A percentile compares a stretch with the other conserved stretches of the same genome.
Conservation (phyloP, 2,113 vertebrate genomes). For the Tricholaema leucomelas region DNA sequence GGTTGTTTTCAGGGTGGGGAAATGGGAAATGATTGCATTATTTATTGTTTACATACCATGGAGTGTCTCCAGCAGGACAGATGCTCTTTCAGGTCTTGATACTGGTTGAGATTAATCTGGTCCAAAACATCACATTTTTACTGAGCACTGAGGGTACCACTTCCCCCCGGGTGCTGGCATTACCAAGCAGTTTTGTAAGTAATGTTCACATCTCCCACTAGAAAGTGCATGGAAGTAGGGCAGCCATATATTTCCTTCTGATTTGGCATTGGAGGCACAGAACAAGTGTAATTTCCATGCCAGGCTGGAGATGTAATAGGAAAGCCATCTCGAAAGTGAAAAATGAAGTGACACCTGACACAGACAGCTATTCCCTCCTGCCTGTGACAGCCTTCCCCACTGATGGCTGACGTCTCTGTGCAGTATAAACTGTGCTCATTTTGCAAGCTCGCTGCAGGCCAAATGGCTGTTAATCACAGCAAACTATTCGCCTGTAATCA, state of each 20-base stretch:
- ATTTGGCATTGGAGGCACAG: neutral
- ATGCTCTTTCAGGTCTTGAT: neutral
- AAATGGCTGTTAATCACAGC: neutral
- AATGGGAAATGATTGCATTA: neutral
- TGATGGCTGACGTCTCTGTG: neutral
- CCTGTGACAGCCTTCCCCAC: neutral
- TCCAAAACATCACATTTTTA: neutral
- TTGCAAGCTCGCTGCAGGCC: neutral
- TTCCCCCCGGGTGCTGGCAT: neutral
- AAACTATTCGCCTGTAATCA: neutral
- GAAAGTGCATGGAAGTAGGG: neutral
- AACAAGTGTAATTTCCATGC: neutral
- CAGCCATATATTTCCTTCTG: constrained; percentile 8
- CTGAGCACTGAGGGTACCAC: neutral
- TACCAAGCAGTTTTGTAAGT: rapidly evolving
- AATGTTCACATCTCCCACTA: neutral
- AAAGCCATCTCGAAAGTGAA: constrained; percentile 36
- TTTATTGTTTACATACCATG: neutral
- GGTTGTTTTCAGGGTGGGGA: neutral
- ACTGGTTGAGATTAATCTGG: neutral
- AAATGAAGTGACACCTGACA: constrained; percentile 18
- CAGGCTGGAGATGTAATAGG: constrained; percentile 9
- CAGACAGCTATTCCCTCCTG: neutral
- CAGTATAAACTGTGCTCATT: neutral
- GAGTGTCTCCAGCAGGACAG: neutral